phyloP scores from a whole-genome alignment of 2,888 invertebrate genomes.

The Stenchaetothrips biformis region DNA sequence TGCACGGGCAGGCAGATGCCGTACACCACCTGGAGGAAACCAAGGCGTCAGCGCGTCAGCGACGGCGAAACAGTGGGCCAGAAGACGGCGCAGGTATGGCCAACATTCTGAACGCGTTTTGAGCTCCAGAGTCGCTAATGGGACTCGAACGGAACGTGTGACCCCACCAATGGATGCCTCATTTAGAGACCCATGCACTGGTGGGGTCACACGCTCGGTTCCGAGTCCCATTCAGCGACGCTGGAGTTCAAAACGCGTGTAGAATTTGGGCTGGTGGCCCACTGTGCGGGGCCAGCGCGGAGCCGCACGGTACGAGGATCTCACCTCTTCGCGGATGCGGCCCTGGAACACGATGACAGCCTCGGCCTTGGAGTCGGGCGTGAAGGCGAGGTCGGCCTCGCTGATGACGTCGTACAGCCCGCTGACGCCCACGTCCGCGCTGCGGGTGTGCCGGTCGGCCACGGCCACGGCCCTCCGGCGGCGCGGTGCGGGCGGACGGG shows the following conservation, averaged over 20 bases:
- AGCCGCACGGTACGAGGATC: neutral
- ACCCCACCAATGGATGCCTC: too few species aligned
- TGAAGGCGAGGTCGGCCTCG: constrained; percentile 85
- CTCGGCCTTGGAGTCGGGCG: constrained; percentile 72
- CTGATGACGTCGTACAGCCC: constrained; percentile 88
- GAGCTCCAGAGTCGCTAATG: too few species aligned
- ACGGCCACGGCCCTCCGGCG: constrained; percentile 61
- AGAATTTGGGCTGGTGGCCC: too few species aligned
- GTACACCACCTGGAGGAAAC: constrained; percentile 56
- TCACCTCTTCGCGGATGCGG: constrained; percentile 76
- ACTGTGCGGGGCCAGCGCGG: neutral
- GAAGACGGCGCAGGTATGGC: too few species aligned
- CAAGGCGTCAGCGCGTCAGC: neutral
- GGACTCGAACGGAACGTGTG: too few species aligned
- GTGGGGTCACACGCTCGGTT: too few species aligned
- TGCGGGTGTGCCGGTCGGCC: constrained; percentile 68
- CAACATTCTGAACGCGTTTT: too few species aligned
- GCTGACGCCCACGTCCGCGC: constrained; percentile 83
- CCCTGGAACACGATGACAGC: constrained; percentile 85
- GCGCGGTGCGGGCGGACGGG: constrained; percentile 53
- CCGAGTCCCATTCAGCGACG: too few species aligned
- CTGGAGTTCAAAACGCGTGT: too few species aligned
- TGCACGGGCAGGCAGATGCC: constrained; percentile 87
- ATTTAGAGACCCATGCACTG: too few species aligned
- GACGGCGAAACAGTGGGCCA: too few species aligned